Conservation (phyloP, 1,140 invertebrate species). For the Branchinecta lindahli region DNA sequence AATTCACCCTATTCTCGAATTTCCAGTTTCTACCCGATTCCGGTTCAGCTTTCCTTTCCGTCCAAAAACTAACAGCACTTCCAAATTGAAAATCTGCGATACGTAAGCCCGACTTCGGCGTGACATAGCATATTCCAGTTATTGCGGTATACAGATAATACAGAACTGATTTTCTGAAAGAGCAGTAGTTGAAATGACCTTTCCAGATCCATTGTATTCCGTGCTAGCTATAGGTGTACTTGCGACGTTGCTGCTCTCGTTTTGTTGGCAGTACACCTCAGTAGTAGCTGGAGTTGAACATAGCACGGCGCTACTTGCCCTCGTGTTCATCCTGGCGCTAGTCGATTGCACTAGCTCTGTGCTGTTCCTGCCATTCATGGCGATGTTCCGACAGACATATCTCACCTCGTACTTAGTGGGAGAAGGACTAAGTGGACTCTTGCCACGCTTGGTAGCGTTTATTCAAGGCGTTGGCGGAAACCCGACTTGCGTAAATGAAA, state of each 20-base stretch:
- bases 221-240: conserved; percentile 47
- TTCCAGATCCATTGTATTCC: conserved; percentile 30
- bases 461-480: conserved; percentile 62
- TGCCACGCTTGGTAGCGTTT: conserved; percentile 70
- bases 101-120: no score
- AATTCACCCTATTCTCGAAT: no score
- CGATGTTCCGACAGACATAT: conserved; percentile 56
- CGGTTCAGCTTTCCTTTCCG: no score
- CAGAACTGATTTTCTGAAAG: no score
- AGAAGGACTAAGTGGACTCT: conserved; percentile 69
- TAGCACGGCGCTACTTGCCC: conserved; percentile 51
- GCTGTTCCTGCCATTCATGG: conserved; percentile 75
- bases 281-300: conserved; percentile 40
- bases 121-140: no score
- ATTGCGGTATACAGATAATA: no score
- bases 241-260: conserved; percentile 49
- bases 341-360: conserved; percentile 88
- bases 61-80: no score
- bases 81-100: no score
- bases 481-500: conserved; percentile 32
- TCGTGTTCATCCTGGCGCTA: conserved; percentile 63
- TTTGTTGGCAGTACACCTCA: conserved; percentile 52
- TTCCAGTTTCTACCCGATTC: no score
- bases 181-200: no score
- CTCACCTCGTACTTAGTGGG: conserved; percentile 48